phyloP scores from a whole-genome alignment of 1,140 invertebrate species.

The Augochlora pura region DNA sequence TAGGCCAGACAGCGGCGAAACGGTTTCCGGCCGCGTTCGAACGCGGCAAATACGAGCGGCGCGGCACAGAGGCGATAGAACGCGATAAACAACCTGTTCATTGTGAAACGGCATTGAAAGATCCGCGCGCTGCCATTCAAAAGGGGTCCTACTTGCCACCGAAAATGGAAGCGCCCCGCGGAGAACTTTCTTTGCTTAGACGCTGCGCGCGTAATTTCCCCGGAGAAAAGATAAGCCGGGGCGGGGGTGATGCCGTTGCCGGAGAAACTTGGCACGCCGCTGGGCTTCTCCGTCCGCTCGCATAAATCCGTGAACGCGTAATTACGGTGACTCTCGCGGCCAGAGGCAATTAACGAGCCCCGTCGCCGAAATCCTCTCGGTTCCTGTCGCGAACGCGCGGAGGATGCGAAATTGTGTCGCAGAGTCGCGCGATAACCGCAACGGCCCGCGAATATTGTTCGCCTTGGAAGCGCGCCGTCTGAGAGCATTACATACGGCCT shows the following conservation, averaged over 20 bases:
- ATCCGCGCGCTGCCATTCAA: no score
- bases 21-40: neutral
- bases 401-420: no score
- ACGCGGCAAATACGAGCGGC: neutral
- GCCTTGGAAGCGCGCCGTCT: no score
- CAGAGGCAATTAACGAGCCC: neutral
- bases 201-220: constrained; percentile 41
- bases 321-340: constrained; percentile 29
- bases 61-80: neutral
- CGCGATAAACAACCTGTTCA: neutral
- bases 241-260: no score
- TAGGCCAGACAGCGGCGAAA: neutral
- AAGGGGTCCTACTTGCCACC: constrained; percentile 4
- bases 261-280: constrained; percentile 17
- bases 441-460: no score
- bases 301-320: constrained; percentile 17
- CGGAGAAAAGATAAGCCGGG: constrained; percentile 27
- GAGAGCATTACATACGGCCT: no score
- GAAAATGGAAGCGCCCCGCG: constrained; percentile 7
- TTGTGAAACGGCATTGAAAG: neutral
- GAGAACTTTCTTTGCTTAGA: constrained; percentile 17
- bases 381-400: no score
- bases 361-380: neutral
- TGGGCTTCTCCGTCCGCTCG: neutral
- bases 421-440: no score